Conservation (phyloP, 2,113 vertebrate genomes). For the Gobiocypris rarus region DNA sequence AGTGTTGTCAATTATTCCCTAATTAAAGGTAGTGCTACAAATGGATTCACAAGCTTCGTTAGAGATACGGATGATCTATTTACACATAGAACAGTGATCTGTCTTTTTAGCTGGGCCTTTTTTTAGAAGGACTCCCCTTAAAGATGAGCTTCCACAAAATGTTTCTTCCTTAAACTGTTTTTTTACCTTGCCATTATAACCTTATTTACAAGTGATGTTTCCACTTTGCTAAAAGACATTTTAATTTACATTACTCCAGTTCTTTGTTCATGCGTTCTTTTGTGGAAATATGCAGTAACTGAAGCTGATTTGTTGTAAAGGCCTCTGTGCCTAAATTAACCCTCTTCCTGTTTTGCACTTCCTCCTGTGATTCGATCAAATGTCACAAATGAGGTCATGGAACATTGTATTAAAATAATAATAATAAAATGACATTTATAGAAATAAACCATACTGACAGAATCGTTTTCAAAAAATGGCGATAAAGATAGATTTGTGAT, state of each 20-base stretch:
- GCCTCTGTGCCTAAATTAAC: background rate
- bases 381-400: conserved; percentile 23
- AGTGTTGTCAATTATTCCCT: too few relatives aligned
- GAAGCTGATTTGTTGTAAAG: background rate
- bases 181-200: background rate
- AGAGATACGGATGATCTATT: background rate
- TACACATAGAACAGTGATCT: background rate
- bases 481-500: background rate
- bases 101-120: background rate
- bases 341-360: conserved; percentile 15
- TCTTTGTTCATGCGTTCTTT: background rate
- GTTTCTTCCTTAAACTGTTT: background rate
- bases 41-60: background rate
- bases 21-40: background rate
- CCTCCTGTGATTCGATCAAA: background rate
- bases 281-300: background rate
- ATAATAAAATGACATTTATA: background rate
- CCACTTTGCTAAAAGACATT: background rate
- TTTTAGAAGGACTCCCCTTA: background rate
- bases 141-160: background rate
- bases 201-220: background rate
- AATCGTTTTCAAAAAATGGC: background rate
- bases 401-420: background rate
- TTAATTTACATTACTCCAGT: background rate
- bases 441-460: background rate